Conservation (phyloP, 1,140 invertebrate genomes). For the Aphelinus certus region DNA sequence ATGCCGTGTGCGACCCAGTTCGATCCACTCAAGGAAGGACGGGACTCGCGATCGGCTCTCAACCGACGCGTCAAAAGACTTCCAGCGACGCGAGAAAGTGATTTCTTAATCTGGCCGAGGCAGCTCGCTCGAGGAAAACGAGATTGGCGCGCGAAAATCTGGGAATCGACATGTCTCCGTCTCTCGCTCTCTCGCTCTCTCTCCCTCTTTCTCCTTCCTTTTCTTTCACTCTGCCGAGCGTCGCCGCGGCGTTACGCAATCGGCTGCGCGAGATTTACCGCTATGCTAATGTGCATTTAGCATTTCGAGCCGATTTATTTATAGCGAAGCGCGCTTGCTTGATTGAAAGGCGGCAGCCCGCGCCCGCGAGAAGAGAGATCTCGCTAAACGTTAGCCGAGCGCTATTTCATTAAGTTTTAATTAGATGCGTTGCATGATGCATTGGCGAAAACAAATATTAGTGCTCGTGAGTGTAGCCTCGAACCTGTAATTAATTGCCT, state of each 20-base stretch:
- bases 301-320: slow-evolving; percentile 22
- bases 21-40: background rate
- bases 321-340: slow-evolving; percentile 14
- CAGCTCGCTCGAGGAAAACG: slow-evolving; percentile 5
- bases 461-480: no score
- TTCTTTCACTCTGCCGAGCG: background rate
- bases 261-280: slow-evolving; percentile 28
- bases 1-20: no score
- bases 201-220: no score
- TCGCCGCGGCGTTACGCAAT: slow-evolving; percentile 12
- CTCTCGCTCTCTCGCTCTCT: no score
- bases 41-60: no score
- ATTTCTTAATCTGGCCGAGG: slow-evolving; percentile 34
- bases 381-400: background rate
- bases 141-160: slow-evolving; percentile 30
- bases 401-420: slow-evolving; percentile 30
- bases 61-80: no score
- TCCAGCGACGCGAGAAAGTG: slow-evolving; percentile 16
- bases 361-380: background rate
- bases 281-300: slow-evolving; percentile 35
- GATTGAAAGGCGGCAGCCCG: slow-evolving; percentile 30
- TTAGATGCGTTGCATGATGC: slow-evolving; percentile 9
- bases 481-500: no score
- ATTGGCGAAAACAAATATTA: no score
- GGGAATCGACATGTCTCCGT: slow-evolving; percentile 8